These are phyloP conservation scores for Cetonia aurata DNA, from an alignment of 2,888 invertebrate genomes.

Conservation along the genomic window DNA sequence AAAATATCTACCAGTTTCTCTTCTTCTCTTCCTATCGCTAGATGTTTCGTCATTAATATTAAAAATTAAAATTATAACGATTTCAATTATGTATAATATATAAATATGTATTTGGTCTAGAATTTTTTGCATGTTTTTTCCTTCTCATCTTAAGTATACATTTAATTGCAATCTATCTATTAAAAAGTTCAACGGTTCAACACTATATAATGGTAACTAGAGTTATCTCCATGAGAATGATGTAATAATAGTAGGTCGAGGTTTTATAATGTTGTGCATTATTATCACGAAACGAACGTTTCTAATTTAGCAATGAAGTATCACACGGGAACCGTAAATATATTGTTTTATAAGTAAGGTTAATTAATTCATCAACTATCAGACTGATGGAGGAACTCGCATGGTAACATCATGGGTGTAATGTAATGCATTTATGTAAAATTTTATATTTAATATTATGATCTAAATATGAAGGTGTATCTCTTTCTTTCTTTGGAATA, in stretches of 20 bases:
- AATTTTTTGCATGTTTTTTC: constrained; percentile 17
- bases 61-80: constrained; percentile 33
- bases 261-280: neutral
- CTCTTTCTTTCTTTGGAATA: constrained; percentile 2
- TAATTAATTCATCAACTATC: neutral
- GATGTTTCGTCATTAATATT: constrained; percentile 22
- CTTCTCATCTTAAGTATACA: constrained; percentile 30
- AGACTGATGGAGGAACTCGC: constrained; percentile 14
- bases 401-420: constrained; percentile 10
- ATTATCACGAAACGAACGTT: neutral
- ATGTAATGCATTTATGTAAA: constrained; percentile 1
- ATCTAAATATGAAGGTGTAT: constrained; percentile 1
- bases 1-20: constrained; percentile 27
- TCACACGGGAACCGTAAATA: constrained; percentile 15
- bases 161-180: constrained; percentile 39
- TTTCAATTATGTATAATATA: constrained; percentile 13
- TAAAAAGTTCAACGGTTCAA: constrained; percentile 41
- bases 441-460: constrained; percentile 3
- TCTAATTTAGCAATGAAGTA: neutral
- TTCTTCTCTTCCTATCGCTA: constrained; percentile 15
- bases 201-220: constrained; percentile 47
- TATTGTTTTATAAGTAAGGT: too few relatives aligned
- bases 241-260: neutral
- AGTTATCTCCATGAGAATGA: constrained; percentile 25
- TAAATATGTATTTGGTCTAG: constrained; percentile 40